These are phyloP conservation scores for Gymnocypris eckloni DNA, from an alignment of 2,797 vertebrate genomes.

Conservation along the genomic window DNA sequence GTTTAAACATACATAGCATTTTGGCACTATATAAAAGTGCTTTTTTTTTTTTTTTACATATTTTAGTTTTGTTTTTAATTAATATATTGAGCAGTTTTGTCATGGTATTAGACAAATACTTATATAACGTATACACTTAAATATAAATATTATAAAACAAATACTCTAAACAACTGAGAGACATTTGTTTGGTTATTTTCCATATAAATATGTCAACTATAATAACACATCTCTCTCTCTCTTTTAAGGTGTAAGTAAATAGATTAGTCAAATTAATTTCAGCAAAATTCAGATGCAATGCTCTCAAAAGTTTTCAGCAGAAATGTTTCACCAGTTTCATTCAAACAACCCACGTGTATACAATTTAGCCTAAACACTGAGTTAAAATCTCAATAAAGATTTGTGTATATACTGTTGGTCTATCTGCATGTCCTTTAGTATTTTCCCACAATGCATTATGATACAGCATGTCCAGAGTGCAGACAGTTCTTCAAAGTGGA, in stretches of 20 bases:
- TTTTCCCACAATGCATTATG: not conserved
- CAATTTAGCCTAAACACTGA: not conserved
- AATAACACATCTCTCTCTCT: not conserved
- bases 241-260: not conserved
- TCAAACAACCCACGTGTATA: not conserved
- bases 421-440: not conserved
- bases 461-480: not conserved
- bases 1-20: too few relatives aligned
- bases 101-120: not conserved
- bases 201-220: not conserved
- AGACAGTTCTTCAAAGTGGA: slow-evolving; percentile 24
- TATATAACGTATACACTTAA: not conserved
- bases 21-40: too few relatives aligned
- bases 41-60: too few relatives aligned
- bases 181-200: not conserved
- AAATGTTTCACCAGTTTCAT: not conserved
- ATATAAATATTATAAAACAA: not conserved
- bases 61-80: not conserved
- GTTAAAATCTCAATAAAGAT: not conserved
- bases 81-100: not conserved
- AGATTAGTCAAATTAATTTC: not conserved
- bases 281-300: not conserved
- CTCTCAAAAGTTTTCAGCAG: not conserved
- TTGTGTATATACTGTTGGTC: not conserved
- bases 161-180: not conserved